phyloP scores from a whole-genome alignment of 2,113 vertebrate genomes.

The Entomyzon cyanotis region DNA sequence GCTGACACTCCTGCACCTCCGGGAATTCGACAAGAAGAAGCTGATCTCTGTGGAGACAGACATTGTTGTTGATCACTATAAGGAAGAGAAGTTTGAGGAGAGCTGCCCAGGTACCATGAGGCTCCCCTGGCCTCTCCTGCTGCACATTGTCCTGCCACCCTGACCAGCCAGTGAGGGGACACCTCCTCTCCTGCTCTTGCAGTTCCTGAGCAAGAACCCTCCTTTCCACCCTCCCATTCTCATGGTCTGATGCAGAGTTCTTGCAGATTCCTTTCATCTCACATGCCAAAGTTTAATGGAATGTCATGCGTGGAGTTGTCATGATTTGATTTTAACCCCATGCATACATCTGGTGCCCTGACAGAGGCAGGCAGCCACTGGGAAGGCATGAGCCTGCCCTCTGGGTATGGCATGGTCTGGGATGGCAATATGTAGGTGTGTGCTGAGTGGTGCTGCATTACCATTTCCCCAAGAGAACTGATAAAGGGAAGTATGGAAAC shows the following conservation, averaged over 20 bases:
- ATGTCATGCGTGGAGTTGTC: neutral
- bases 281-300: neutral
- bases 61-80: constrained; percentile 96
- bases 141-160: neutral
- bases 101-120: constrained; percentile 72
- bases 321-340: neutral
- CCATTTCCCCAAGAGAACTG: neutral
- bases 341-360: neutral
- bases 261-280: neutral
- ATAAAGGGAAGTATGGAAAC: neutral
- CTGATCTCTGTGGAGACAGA: constrained; percentile 95
- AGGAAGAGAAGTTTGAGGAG: constrained; percentile 93
- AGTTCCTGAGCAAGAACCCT: neutral
- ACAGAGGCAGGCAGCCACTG: neutral
- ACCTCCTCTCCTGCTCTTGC: neutral
- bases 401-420: rapidly evolving
- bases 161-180: neutral
- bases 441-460: neutral
- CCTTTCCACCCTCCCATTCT: neutral
- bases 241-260: neutral
- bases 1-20: constrained; percentile 90
- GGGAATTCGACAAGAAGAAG: constrained; percentile 95
- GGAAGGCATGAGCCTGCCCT: neutral
- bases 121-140: neutral
- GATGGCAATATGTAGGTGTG: neutral